Base-by-base conservation (phyloP, 1,140 invertebrate genomes). In the Lordiphosa stackelbergi region DNA sequence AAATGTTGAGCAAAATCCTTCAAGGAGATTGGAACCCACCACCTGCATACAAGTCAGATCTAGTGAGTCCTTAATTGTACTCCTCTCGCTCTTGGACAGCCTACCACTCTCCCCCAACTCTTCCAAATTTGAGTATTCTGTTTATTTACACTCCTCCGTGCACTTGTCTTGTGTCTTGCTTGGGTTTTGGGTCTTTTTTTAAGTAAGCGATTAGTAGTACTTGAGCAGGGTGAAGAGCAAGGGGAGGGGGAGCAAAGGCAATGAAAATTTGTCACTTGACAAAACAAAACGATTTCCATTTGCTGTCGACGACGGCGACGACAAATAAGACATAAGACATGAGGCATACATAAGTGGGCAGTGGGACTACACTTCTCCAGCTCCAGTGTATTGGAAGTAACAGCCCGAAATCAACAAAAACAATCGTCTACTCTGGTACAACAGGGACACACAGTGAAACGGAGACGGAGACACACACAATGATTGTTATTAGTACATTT, bases 401-500 rank as follows among this genome's bases (percentile, higher is more conserved):
- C 66, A 68, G 71, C 66, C 71, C 43, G 31, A 64, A 71, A 81
- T 79, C 75, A 81, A 72, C 64, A 71, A 55, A 34, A 60, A 62
- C 73, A 72, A 68, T 69, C 66, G 56, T 69, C 56, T 24, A 47
- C 34, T 45, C 35, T 24, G 5, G 5, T 0, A 5, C 28, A 8
- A 46, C 19, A 69, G 28, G 47, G n/a, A 42, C 35, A 53, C 35
- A 62, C 7, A 35, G 5, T 3, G 19, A 19, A 19, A 19, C 19
- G 19, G 19, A 41, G 11, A 37, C 37, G 53, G 43, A 36, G 36
- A 51, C 55, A 55, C 56, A 61, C 71, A 66, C 77, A 74, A 81
- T 81, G 75, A 83, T 81, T 81, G 77, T 81, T 81, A 83, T 83
- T 81, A 81, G 75, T 81, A 68, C 69, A 73, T 81, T 74, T 81